Evolutionary conservation across 2,113 vertebrate genomes (phyloP).

Genomic region (Dissostichus mawsoni): DNA sequence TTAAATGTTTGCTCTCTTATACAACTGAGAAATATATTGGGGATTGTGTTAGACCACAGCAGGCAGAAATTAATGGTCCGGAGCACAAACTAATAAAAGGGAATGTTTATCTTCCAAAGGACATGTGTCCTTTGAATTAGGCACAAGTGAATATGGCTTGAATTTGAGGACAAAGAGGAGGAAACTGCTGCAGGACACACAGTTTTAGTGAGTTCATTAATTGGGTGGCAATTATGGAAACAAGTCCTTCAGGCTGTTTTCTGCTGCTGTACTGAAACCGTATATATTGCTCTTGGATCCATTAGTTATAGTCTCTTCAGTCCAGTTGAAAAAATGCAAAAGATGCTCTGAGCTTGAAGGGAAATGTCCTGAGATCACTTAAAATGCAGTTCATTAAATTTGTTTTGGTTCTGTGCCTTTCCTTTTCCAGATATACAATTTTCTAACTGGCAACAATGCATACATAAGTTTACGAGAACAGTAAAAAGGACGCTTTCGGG

Average conservation of each 20-base stretch:
- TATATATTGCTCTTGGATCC: slow-evolving; percentile 39
- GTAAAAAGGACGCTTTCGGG: background rate
- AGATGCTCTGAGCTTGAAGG: slow-evolving; percentile 4
- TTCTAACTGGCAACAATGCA: background rate
- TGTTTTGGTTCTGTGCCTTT: background rate
- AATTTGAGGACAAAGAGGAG: slow-evolving; percentile 65
- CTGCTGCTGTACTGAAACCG: slow-evolving; percentile 41
- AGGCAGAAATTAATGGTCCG: slow-evolving; percentile 41
- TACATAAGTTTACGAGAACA: background rate
- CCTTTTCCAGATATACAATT: background rate
- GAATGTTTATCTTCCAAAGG: slow-evolving; percentile 68
- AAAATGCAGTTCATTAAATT: slow-evolving; percentile 17
- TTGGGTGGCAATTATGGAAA: slow-evolving; percentile 73
- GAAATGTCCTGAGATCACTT: slow-evolving; percentile 10
- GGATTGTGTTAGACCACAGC: slow-evolving; percentile 47
- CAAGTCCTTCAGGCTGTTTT: slow-evolving; percentile 59
- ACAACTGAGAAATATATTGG: slow-evolving; percentile 6
- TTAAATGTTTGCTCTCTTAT: slow-evolving; percentile 9
- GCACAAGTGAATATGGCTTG: slow-evolving; percentile 41
- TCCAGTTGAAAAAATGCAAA: slow-evolving; percentile 22
- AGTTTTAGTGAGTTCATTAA: slow-evolving; percentile 72
- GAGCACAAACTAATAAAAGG: slow-evolving; percentile 48
- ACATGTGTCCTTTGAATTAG: slow-evolving; percentile 65
- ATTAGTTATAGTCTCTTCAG: slow-evolving; percentile 38
- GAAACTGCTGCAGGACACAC: slow-evolving; percentile 57